Percentiles rank a stretch among this genome's conserved stretches.
Evolutionary conservation across 1,140 invertebrate genomes (phyloP).

Genomic region (Drosophila pachea): DNA sequence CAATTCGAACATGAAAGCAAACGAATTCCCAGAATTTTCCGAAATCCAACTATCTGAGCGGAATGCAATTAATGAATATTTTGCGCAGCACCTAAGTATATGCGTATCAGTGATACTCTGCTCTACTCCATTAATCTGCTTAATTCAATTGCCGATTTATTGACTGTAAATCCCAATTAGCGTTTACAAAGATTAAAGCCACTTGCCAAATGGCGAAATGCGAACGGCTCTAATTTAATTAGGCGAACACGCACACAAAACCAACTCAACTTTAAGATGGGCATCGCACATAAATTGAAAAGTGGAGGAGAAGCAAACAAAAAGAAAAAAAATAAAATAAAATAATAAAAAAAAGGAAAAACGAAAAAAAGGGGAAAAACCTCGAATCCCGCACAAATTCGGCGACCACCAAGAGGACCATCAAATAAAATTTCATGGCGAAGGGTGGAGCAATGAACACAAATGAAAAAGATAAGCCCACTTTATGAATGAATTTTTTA

Average conservation of each 20-base stretch:
- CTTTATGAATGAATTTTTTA: conserved; percentile 75
- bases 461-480: conserved; percentile 63
- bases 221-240: conserved; percentile 34
- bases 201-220: conserved; percentile 17
- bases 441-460: conserved; percentile 26
- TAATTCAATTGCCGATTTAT: conserved; percentile 11
- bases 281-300: conserved; percentile 7
- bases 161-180: conserved; percentile 34
- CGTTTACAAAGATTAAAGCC: conserved; percentile 26
- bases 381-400: background rate
- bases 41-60: background rate
- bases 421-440: conserved; percentile 20
- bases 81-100: no score
- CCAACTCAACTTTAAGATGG: conserved; percentile 20
- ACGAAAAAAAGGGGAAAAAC: conserved; percentile 10
- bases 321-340: background rate
- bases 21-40: background rate
- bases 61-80: no score
- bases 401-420: conserved; percentile 18
- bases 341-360: background rate
- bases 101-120: no score
- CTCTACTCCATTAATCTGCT: background rate
- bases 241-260: background rate
- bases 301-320: background rate
- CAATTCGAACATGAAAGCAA: background rate